Evolutionary conservation across 2,888 invertebrate species (phyloP), one percentile per base, ranked within the genome.

Genomic region (Trachelus tabidus): DNA sequence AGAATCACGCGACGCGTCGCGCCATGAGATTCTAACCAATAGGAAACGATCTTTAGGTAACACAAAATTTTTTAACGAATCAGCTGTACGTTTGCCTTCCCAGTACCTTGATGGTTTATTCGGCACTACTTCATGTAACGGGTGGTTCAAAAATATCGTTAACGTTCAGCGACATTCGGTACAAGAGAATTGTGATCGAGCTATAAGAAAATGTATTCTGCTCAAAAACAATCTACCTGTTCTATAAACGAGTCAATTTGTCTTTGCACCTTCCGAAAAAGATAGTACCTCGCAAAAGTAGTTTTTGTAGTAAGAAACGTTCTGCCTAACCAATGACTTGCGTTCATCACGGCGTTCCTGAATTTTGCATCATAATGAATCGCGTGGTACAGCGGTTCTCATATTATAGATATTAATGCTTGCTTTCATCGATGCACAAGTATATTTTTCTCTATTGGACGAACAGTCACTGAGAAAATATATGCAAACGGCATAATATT

Each of bases 291-390:
- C 15, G 9, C 0, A 9, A 56, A 23, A 56, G 0, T 56, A 23
- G 9, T 56, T 23, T 56, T 23, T 56, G 23, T 23, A 56, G 23
- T 23, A 56, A 23, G 23, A 56, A 56, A 23, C 23, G 56, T 9
- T 56, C 56, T 23, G 9, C 23, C 23, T 23, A 9, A 56, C 68
- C 80, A 85, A 85, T 87, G 86, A 87, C 85, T 87, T 86, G 87
- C 87, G 81, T 80, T 77, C 84, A 82, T 73, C 76, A 77, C 40
- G 23, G 78, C 75, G 33, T 9, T 11, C 75, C 9, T 79, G 75
- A 78, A 80, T 81, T 85, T 87, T 83, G 81, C 83, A 87, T 87
- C 77, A 68, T 81, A 85, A 86, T 85, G 81, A 86, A 71, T 23
- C 56, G 23, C 56, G 23, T 56, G 23, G 56, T 56, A 56, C 23